Percentiles rank a stretch among this genome's conserved stretches.
Evolutionary conservation across 2,888 invertebrate species (phyloP).

Genomic region (Rhopalosiphum nymphaeae): DNA sequence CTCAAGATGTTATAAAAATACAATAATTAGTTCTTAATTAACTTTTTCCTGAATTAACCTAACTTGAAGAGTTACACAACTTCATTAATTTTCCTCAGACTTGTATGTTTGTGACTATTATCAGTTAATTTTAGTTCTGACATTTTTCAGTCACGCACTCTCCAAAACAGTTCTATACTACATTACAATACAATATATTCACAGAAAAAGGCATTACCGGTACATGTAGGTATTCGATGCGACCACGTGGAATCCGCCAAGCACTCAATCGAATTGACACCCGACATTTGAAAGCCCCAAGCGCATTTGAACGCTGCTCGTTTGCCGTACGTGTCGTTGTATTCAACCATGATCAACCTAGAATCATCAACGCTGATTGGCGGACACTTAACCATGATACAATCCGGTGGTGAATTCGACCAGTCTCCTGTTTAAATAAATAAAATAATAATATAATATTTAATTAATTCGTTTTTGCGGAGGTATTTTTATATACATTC

Average conservation of each 20-base stretch:
- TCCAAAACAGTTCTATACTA: background rate
- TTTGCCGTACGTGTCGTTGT: slow-evolving; percentile 86
- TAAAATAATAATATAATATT: background rate
- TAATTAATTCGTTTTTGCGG: background rate
- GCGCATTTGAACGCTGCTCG: slow-evolving; percentile 86
- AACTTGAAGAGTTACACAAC: background rate
- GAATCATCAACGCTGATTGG: slow-evolving; percentile 78
- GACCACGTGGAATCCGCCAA: slow-evolving; percentile 85
- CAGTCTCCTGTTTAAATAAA: slow-evolving; percentile 76
- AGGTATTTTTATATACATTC: background rate
- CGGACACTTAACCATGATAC: slow-evolving; percentile 85
- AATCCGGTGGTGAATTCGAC: slow-evolving; percentile 81
- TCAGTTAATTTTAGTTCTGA: background rate
- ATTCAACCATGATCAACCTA: slow-evolving; percentile 81
- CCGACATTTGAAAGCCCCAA: slow-evolving; percentile 85
- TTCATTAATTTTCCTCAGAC: background rate
- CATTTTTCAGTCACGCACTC: background rate
- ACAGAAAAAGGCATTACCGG: slow-evolving; percentile 74
- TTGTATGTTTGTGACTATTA: no score
- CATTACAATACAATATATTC: background rate
- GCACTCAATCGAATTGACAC: slow-evolving; percentile 84
- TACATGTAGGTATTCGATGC: slow-evolving; percentile 81
- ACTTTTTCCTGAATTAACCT: no score
- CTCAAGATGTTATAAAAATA: no score
- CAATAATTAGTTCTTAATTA: background rate